Evolutionary conservation across 2,888 invertebrate species (phyloP).

Genomic region (Melieria crassipennis): DNA sequence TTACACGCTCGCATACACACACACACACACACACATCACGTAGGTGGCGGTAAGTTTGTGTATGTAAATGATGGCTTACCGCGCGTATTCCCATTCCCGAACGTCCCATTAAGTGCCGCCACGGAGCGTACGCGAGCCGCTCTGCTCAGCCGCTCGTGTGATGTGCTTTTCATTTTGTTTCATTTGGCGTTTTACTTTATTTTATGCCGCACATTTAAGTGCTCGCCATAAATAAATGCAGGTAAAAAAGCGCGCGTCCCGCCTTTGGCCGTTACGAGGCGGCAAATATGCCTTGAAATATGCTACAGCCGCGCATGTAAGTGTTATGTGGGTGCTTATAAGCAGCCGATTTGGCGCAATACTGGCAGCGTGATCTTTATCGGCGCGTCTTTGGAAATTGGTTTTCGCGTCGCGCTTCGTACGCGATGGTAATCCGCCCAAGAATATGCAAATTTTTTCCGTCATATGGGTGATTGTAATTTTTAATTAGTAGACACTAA

Average conservation of each 20-base stretch:
- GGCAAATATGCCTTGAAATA: constrained; percentile 13
- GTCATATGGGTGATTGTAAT: neutral
- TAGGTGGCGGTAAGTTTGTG: neutral
- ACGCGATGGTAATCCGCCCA: neutral
- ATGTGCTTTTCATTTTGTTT: too few species aligned
- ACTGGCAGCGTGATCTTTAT: too few species aligned
- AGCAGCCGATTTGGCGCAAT: neutral
- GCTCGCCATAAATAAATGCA: constrained; percentile 15
- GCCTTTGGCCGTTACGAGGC: neutral
- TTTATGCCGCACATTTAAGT: neutral
- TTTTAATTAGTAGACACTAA: too few species aligned
- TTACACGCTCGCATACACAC: constrained; percentile 13
- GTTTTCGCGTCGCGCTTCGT: neutral
- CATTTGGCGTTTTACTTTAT: too few species aligned
- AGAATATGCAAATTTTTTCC: neutral
- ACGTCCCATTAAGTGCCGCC: too few species aligned
- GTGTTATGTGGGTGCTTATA: neutral
- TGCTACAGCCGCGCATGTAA: constrained; percentile 1
- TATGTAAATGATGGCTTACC: neutral
- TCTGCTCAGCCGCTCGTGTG: too few species aligned
- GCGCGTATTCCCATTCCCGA: neutral
- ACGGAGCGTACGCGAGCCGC: too few species aligned
- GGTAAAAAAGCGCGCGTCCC: constrained; percentile 12
- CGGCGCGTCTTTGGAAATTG: neutral
- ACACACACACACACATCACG: neutral